Evolutionary conservation across 2,888 invertebrate species (phyloP).

Genomic region (Melieria crassipennis): DNA sequence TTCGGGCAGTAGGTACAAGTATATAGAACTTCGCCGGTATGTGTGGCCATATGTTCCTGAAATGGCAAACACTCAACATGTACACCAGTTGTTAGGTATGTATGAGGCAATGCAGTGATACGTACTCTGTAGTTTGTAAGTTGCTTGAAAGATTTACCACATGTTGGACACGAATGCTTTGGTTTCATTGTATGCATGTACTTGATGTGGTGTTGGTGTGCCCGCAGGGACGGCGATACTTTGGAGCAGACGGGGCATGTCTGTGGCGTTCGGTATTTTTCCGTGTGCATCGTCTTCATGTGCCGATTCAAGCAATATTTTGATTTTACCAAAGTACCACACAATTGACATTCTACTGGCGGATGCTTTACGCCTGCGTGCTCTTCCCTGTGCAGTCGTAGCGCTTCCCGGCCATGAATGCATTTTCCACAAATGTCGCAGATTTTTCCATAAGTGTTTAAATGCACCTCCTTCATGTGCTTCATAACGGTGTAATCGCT

Average conservation of each 20-base stretch:
- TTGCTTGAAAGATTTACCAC: slow-evolving; percentile 60
- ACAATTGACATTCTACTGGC: slow-evolving; percentile 56
- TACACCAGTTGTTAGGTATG: background rate
- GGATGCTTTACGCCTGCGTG: slow-evolving; percentile 55
- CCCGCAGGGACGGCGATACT: slow-evolving; percentile 54
- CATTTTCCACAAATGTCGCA: slow-evolving; percentile 63
- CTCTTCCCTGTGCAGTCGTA: slow-evolving; percentile 57
- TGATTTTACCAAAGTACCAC: slow-evolving; percentile 54
- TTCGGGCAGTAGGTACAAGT: slow-evolving; percentile 59
- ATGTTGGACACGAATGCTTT: slow-evolving; percentile 59
- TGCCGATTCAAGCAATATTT: slow-evolving; percentile 59
- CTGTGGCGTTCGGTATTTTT: slow-evolving; percentile 53
- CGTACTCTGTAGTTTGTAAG: slow-evolving; percentile 20
- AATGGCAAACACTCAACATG: background rate
- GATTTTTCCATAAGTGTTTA: slow-evolving; percentile 57
- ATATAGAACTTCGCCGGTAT: slow-evolving; percentile 56
- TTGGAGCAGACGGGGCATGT: slow-evolving; percentile 57
- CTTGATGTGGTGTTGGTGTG: slow-evolving; percentile 57
- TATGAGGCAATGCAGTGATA: background rate
- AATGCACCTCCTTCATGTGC: slow-evolving; percentile 56
- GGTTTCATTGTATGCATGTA: slow-evolving; percentile 58
- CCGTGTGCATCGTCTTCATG: slow-evolving; percentile 58
- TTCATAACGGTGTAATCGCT: slow-evolving; percentile 54
- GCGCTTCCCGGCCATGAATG: slow-evolving; percentile 54
- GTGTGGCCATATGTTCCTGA: slow-evolving; percentile 31